Evolutionary conservation across 2,888 invertebrate genomes (phyloP).

Genomic region (Strigamia maritima): DNA sequence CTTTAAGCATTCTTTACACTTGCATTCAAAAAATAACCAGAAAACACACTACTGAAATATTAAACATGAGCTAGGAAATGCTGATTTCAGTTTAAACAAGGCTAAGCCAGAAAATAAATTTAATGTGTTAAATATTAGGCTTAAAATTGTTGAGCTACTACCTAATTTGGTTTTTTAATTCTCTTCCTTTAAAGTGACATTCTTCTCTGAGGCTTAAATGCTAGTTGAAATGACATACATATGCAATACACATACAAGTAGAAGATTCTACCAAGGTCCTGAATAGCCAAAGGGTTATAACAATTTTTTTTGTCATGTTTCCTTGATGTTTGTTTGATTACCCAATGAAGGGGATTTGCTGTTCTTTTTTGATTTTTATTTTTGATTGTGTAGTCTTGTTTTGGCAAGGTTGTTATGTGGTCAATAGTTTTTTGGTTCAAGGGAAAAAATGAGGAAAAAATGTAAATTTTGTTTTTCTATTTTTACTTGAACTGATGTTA

Average conservation of each 20-base stretch:
- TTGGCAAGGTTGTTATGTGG: background rate
- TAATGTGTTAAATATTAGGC: too few species aligned
- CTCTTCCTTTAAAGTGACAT: background rate
- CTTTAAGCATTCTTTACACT: too few species aligned
- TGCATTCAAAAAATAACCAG: too few species aligned
- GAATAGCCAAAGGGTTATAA: background rate
- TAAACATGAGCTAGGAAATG: too few species aligned
- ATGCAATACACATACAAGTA: background rate
- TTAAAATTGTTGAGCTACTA: too few species aligned
- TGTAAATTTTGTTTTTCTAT: background rate
- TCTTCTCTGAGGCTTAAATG: background rate
- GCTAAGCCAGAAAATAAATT: too few species aligned
- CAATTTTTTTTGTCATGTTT: background rate
- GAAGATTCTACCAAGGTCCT: slow-evolving; percentile 8
- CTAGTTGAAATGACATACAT: background rate
- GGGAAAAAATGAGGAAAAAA: background rate
- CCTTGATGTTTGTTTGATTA: background rate
- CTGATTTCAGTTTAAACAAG: too few species aligned
- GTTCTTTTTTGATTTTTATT: background rate
- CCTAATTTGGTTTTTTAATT: too few species aligned
- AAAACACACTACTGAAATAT: too few species aligned
- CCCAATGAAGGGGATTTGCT: background rate
- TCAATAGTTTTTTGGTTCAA: background rate
- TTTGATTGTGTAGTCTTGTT: background rate
- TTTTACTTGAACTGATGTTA: background rate